These are phyloP conservation scores for Euphydryas editha DNA, from an alignment of 2,888 invertebrate species.

Conservation along the genomic window DNA sequence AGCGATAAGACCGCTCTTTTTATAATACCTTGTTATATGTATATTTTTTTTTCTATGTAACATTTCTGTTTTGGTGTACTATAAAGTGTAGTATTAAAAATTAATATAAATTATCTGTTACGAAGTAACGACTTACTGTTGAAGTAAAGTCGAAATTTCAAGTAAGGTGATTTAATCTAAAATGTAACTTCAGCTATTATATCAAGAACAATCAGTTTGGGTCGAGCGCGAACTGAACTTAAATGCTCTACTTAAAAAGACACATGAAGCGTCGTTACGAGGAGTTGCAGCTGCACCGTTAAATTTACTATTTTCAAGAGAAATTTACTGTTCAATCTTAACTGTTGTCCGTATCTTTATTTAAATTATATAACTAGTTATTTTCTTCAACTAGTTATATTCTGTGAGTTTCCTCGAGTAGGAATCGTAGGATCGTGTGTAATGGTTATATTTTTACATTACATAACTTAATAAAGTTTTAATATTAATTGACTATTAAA, in stretches of 20 bases:
- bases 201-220: conserved; percentile 40
- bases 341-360: neutral
- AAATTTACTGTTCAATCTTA: conserved; percentile 10
- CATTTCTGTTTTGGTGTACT: no score
- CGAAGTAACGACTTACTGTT: no score
- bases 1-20: no score
- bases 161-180: conserved; percentile 28
- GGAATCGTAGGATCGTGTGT: neutral
- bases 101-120: no score
- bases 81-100: no score
- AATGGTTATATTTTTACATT: no score
- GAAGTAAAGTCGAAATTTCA: conserved; percentile 26
- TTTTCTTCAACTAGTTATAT: neutral
- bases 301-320: conserved; percentile 29
- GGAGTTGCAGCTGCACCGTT: conserved; percentile 33
- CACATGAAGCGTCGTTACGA: conserved; percentile 35
- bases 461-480: no score
- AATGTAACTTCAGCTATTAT: conserved; percentile 38
- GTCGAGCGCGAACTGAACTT: conserved; percentile 38
- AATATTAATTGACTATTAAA: no score
- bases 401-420: neutral
- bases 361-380: neutral
- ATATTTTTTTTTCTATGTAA: no score
- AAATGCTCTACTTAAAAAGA: conserved; percentile 42
- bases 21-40: no score